Evolutionary conservation across 2,797 vertebrate species (phyloP).

Genomic region (Microcaecilia unicolor): DNA sequence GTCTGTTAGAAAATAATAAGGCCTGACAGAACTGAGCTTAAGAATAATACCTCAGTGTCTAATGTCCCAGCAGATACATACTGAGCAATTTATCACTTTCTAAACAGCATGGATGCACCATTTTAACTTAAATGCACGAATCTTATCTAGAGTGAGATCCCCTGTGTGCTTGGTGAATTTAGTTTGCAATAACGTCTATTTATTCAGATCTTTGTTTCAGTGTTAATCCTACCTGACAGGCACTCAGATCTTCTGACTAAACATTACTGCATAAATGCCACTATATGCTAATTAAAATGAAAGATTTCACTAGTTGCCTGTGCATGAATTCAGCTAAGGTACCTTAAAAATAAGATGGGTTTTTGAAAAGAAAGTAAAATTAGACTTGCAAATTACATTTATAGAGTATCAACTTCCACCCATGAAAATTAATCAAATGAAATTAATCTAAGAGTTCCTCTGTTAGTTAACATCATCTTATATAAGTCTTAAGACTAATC

Average conservation of each 20-base stretch:
- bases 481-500: no score
- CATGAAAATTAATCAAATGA: conserved; percentile 31
- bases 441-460: conserved; percentile 16
- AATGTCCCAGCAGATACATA: conserved; percentile 2
- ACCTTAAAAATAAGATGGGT: conserved; percentile 32
- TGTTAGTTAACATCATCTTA: conserved; percentile 18
- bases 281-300: conserved; percentile 36
- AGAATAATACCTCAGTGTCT: conserved; percentile 25
- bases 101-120: conserved; percentile 7
- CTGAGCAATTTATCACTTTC: conserved; percentile 32
- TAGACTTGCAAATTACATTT: conserved; percentile 36
- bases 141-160: conserved; percentile 15
- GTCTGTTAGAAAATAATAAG: conserved; percentile 16
- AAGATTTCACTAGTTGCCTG: conserved; percentile 35
- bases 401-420: conserved; percentile 15
- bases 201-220: conserved; percentile 29
- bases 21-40: conserved; percentile 28
- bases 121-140: conserved; percentile 22
- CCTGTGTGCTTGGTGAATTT: conserved; percentile 7
- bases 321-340: conserved; percentile 37
- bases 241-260: conserved; percentile 19
- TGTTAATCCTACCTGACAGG: conserved; percentile 25
- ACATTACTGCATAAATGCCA: conserved; percentile 25
- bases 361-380: conserved; percentile 2
- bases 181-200: conserved; percentile 23